phyloP scores from a whole-genome alignment of 2,113 vertebrate species.

The Oryzias curvinotus region DNA sequence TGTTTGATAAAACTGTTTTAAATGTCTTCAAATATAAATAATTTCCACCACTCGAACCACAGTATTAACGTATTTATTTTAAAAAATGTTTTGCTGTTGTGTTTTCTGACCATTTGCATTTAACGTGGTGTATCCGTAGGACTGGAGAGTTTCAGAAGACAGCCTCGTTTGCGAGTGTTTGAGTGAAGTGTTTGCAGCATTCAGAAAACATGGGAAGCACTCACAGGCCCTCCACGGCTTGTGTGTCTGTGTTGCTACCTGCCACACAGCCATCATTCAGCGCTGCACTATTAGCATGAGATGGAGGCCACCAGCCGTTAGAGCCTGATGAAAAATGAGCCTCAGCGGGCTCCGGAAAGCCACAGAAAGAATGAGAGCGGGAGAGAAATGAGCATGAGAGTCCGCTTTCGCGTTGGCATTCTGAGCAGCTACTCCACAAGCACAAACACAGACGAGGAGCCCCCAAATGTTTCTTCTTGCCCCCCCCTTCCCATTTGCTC shows the following conservation, averaged over 20 bases:
- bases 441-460: conserved; percentile 29
- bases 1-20: too few species aligned
- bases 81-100: too few species aligned
- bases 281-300: conserved; percentile 62
- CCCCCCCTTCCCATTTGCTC: conserved; percentile 2
- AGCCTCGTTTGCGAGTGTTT: not conserved
- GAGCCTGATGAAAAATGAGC: conserved; percentile 66
- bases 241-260: conserved; percentile 19
- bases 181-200: not conserved
- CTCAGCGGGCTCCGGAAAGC: conserved; percentile 65
- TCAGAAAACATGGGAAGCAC: not conserved
- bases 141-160: not conserved
- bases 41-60: too few species aligned
- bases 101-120: too few species aligned
- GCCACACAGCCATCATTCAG: conserved; percentile 28
- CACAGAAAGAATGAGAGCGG: conserved; percentile 43
- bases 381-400: conserved; percentile 48
- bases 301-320: conserved; percentile 64
- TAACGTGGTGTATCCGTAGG: too few species aligned
- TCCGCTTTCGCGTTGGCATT: conserved; percentile 68
- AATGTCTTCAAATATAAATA: too few species aligned
- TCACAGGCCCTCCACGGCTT: conserved; percentile 6
- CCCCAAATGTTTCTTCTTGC: conserved; percentile 14
- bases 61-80: too few species aligned
- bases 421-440: conserved; percentile 46